Conservation (phyloP, 2,113 vertebrate genomes). For the Desmodus rotundus region DNA sequence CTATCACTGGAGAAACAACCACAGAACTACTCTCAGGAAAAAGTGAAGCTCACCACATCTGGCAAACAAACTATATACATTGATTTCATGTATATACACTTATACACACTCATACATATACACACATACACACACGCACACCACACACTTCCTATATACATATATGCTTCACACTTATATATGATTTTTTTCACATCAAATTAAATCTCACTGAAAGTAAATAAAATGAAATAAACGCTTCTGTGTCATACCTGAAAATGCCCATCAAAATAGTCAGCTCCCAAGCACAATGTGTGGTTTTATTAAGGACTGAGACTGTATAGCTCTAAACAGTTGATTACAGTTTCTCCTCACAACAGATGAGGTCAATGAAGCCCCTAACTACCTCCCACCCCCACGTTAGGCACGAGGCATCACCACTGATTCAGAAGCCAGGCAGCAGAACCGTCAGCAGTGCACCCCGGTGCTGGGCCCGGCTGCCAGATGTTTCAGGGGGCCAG, state of each 20-base stretch:
- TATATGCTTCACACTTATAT: not conserved
- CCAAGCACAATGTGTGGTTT: not conserved
- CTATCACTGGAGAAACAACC: not conserved
- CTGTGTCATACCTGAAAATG: not conserved
- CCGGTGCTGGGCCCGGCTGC: not conserved
- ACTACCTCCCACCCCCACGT: not conserved
- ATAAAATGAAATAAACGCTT: not conserved
- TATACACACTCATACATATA: too few relatives aligned
- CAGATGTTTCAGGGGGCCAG: not conserved
- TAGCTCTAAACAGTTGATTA: not conserved
- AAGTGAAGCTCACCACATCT: not conserved
- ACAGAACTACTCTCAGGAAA: not conserved
- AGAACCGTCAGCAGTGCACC: accelerated
- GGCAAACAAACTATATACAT: not conserved
- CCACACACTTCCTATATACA: not conserved
- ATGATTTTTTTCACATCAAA: not conserved
- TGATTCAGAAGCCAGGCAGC: not conserved
- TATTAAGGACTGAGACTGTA: not conserved
- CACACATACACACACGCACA: too few relatives aligned
- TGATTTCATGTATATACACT: too few relatives aligned
- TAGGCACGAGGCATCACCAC: too few relatives aligned
- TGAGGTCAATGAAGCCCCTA: not conserved
- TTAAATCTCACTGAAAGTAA: not conserved
- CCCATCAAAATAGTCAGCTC: not conserved
- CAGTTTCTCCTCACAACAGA: not conserved